Conservation (phyloP, 2,113 vertebrate species). For the Corynorhinus townsendii region DNA sequence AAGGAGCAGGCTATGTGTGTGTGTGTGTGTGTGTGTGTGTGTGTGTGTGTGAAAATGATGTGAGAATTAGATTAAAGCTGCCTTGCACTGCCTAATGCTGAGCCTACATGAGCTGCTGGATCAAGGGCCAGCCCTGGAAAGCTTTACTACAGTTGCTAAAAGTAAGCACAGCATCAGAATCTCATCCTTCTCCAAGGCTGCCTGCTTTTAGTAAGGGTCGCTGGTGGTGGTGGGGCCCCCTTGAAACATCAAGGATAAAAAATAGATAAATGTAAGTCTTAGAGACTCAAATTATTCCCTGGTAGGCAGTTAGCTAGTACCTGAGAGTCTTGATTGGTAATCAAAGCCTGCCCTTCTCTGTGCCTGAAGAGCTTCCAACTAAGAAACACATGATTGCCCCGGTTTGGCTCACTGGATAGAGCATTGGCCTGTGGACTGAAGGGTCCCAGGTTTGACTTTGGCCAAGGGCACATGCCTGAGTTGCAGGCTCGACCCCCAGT, state of each 20-base stretch:
- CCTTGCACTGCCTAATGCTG: background rate
- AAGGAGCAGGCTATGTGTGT: background rate
- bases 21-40: too few relatives aligned
- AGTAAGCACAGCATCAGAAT: conserved; percentile 13
- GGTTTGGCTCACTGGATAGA: too few relatives aligned
- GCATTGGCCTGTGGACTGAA: too few relatives aligned
- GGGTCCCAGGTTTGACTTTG: too few relatives aligned
- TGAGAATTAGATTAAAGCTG: conserved; percentile 47
- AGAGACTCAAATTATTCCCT: conserved; percentile 49
- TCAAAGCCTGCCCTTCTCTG: background rate
- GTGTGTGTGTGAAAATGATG: background rate
- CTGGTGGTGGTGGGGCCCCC: background rate
- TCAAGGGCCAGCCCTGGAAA: conserved; percentile 9
- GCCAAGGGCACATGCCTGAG: too few relatives aligned
- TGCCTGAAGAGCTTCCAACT: background rate
- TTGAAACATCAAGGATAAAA: conserved; percentile 55
- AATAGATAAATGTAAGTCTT: conserved; percentile 48
- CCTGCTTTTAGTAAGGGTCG: conserved; percentile 39
- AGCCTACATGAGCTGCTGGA: conserved; percentile 50
- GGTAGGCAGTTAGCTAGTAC: conserved; percentile 31
- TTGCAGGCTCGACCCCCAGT: too few relatives aligned
- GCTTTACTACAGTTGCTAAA: conserved; percentile 49
- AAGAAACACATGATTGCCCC: background rate
- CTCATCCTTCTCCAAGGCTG: background rate
- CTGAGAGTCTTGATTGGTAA: background rate